Base-by-base conservation (phyloP, 2,797 vertebrate genomes). In the Sebastes nivosus region DNA sequence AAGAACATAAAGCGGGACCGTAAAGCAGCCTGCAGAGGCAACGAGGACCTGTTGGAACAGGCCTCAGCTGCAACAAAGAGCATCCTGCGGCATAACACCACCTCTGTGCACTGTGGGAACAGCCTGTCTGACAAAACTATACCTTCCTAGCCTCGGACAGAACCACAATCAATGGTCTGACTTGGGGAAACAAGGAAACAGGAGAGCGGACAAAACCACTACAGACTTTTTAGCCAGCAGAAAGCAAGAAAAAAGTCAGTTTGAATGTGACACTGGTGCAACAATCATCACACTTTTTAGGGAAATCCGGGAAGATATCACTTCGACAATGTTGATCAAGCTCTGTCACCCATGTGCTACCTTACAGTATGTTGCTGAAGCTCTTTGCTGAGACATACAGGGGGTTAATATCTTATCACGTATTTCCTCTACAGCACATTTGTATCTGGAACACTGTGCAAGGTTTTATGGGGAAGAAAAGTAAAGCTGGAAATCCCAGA, bases 11-110 rank as follows among this genome's bases (percentile, higher is more conserved):
- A 94, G 93, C 77, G 52, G 87, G 78, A 91, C 90, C 83, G 72
- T 86, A 91, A 91, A 92, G 89, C 89, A 75, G 88, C 90, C 87
- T 89, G 87, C 89, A 89, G 77, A 89, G 88, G 91, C 90, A 89
- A 81, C 18, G 65, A 70, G 67, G 86, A 92, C 96, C 92, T 96
- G 96, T 96, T 88, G 67, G 79, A 89, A 96, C 95, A 96, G 91
- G 96, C 84, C 90, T 89, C 71, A 78, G 70, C 90, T 80, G 83
- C 91, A 94, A 95, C 95, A 95, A 95, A 95, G 94, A 94, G 86
- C 91, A 93, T 94, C 94, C 90, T 87, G 84, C 90, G 87, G 91
- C 88, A 93, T 75, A 90, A 90, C 89, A 91, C 88, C 84, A 86
- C 88, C 91, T 91, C 91, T 85, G 88, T 87, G 77, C 87, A 77